A percentile compares a stretch with the other conserved stretches of the same genome.
phyloP scores from a whole-genome alignment of 2,888 invertebrate genomes.

The Doris montereyensis region DNA sequence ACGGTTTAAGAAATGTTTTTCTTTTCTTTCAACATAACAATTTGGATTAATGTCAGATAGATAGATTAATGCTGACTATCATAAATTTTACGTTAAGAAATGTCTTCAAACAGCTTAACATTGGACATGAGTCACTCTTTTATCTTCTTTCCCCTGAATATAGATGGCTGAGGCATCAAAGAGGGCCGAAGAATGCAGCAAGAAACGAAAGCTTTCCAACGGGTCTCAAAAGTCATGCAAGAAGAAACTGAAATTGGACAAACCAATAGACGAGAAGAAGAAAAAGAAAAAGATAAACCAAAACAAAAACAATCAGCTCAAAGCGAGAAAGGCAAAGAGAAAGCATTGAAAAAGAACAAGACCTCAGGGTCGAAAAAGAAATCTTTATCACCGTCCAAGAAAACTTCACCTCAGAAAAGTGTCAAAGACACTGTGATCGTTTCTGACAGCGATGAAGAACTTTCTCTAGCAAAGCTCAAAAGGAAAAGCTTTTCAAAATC shows the following conservation, averaged over 20 bases:
- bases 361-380: slow-evolving; percentile 8
- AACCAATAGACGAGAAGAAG: slow-evolving; percentile 47
- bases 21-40: too few relatives aligned
- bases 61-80: too few relatives aligned
- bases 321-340: slow-evolving; percentile 24
- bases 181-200: slow-evolving; percentile 53
- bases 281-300: slow-evolving; percentile 42
- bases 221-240: slow-evolving; percentile 38
- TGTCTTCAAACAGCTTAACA: too few relatives aligned
- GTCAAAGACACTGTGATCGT: slow-evolving; percentile 35
- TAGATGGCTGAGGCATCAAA: slow-evolving; percentile 59
- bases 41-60: too few relatives aligned
- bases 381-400: slow-evolving; percentile 33
- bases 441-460: slow-evolving; percentile 43
- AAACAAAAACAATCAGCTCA: slow-evolving; percentile 10
- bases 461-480: slow-evolving; percentile 51
- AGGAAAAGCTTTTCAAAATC: slow-evolving; percentile 14
- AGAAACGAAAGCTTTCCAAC: slow-evolving; percentile 49
- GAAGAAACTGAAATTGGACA: slow-evolving; percentile 54
- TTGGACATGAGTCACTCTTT: too few relatives aligned
- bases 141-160: too few relatives aligned
- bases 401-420: slow-evolving; percentile 41
- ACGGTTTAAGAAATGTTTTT: too few relatives aligned
- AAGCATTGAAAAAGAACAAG: slow-evolving; percentile 26
- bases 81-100: too few relatives aligned